Percentiles rank a stretch among this genome's conserved stretches.
Conservation (phyloP, 2,888 invertebrate genomes). For the Mellilla xanthometata region DNA sequence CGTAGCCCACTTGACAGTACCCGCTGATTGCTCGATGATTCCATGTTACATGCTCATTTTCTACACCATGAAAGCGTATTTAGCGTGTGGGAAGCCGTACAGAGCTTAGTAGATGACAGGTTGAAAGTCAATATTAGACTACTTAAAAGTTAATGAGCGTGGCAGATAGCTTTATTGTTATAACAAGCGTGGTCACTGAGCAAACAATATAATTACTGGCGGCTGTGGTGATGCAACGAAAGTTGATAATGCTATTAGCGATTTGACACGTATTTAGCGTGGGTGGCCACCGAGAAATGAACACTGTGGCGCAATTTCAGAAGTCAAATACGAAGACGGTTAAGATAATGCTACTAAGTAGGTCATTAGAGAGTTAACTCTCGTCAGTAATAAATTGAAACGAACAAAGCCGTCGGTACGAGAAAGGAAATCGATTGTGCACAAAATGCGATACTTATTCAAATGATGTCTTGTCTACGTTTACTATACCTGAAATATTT, state of each 20-base stretch:
- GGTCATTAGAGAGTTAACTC: conserved; percentile 51
- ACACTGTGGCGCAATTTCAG: conserved; percentile 59
- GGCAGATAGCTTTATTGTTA: conserved; percentile 68
- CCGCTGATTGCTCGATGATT: conserved; percentile 61
- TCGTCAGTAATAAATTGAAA: conserved; percentile 30
- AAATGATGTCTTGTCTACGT: conserved; percentile 10
- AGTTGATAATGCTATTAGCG: conserved; percentile 76
- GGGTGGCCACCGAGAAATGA: conserved; percentile 65
- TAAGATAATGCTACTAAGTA: conserved; percentile 53
- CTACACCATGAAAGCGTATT: conserved; percentile 22
- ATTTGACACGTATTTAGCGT: conserved; percentile 75
- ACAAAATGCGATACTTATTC: conserved; percentile 5
- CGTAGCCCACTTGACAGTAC: conserved; percentile 71
- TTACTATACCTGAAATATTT: too few relatives aligned
- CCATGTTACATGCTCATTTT: conserved; percentile 35
- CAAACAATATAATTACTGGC: conserved; percentile 62
- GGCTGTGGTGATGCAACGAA: conserved; percentile 73
- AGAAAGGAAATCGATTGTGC: conserved; percentile 9
- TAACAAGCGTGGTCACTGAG: conserved; percentile 56
- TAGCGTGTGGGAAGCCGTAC: conserved; percentile 34
- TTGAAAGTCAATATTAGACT: conserved; percentile 48
- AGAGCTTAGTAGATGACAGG: conserved; percentile 32
- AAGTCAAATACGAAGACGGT: conserved; percentile 46
- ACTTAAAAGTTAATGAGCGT: conserved; percentile 60
- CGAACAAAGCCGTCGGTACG: conserved; percentile 29